Evolutionary conservation across 2,113 vertebrate species (phyloP).

Genomic region (Todiramphus chloris): DNA sequence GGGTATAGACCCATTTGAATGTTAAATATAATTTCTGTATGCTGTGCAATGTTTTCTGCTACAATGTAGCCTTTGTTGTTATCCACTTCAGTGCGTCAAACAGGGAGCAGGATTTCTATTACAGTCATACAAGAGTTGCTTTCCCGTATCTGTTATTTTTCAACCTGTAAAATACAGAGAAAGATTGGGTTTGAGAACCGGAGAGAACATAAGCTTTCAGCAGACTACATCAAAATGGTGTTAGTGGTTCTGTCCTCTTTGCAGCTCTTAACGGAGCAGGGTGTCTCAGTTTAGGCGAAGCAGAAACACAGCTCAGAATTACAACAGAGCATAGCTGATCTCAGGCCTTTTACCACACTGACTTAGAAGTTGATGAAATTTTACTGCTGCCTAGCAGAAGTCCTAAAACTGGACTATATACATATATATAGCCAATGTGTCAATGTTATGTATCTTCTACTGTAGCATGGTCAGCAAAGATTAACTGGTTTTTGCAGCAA

Average conservation of each 20-base stretch:
- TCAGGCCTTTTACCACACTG: neutral
- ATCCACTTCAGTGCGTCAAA: neutral
- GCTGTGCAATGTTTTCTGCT: neutral
- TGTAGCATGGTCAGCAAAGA: neutral
- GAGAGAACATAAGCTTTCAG: neutral
- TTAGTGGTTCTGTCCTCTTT: neutral
- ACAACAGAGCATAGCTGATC: neutral
- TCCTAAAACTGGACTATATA: neutral
- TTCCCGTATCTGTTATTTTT: neutral
- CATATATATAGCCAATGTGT: neutral
- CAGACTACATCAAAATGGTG: neutral
- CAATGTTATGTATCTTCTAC: fast-evolving
- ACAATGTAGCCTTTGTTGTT: neutral
- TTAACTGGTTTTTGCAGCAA: neutral
- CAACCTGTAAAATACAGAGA: neutral
- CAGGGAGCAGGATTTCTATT: neutral
- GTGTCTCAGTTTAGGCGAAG: neutral
- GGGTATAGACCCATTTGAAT: neutral
- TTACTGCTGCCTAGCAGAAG: neutral
- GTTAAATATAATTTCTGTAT: neutral
- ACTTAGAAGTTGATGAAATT: neutral
- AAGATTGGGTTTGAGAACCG: neutral
- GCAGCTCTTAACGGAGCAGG: neutral
- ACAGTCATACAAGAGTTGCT: neutral
- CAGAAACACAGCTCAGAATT: neutral